Conservation (phyloP, 1,140 invertebrate species). For the Tetramorium simillimum region DNA sequence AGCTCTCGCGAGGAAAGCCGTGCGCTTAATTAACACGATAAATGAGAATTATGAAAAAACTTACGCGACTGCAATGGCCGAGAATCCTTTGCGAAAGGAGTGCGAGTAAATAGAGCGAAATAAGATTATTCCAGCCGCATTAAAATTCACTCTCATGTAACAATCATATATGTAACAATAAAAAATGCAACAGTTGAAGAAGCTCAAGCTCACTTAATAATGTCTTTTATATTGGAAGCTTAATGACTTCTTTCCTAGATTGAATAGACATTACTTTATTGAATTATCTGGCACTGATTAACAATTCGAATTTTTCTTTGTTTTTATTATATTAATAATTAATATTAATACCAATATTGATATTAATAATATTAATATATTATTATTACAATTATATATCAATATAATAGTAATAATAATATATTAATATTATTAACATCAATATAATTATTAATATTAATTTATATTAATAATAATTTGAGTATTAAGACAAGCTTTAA, state of each 20-base stretch:
- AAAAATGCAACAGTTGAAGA: slow-evolving; percentile 28
- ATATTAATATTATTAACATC: too few relatives aligned
- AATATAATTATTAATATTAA: background rate
- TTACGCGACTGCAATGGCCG: background rate
- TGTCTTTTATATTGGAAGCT: background rate
- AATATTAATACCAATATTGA: background rate
- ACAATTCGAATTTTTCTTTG: background rate
- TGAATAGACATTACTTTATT: background rate
- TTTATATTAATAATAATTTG: background rate
- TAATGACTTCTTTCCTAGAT: background rate
- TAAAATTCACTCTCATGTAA: slow-evolving; percentile 10
- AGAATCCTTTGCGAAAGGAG: background rate
- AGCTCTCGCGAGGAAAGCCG: slow-evolving; percentile 24
- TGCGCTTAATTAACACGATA: slow-evolving; percentile 33
- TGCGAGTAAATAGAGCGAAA: background rate
- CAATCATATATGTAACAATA: background rate
- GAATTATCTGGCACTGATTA: background rate
- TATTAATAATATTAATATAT: background rate
- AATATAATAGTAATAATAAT: background rate
- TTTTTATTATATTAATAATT: too few relatives aligned
- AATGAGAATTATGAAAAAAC: slow-evolving; percentile 25
- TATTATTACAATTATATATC: too few relatives aligned
- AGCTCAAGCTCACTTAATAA: background rate
- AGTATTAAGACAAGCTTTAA: background rate
- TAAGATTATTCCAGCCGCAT: slow-evolving; percentile 15